Evolutionary conservation across 1,140 invertebrate species (phyloP).

Genomic region (Fragariocoptes setiger): DNA sequence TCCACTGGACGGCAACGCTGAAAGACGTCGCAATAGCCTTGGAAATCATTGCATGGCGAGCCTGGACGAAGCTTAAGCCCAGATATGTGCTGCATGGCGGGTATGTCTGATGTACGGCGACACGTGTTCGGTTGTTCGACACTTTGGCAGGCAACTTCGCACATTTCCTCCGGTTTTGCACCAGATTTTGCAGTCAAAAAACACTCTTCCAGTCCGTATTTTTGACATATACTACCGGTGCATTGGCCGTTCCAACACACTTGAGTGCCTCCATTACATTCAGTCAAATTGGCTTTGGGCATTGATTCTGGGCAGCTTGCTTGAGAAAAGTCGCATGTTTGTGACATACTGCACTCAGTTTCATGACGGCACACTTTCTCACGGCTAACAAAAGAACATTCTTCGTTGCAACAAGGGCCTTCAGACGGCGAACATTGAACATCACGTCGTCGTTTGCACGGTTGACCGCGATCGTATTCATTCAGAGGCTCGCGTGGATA

Average conservation of each 20-base stretch:
- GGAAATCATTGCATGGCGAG: conserved; percentile 88
- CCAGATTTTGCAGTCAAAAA: conserved; percentile 56
- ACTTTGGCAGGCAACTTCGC: conserved; percentile 78
- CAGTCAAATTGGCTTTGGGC: conserved; percentile 41
- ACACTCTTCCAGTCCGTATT: conserved; percentile 75
- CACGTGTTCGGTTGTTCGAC: conserved; percentile 38
- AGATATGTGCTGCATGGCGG: conserved; percentile 33
- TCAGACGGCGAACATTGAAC: conserved; percentile 58
- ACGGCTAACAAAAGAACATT: conserved; percentile 33
- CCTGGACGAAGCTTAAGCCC: conserved; percentile 65
- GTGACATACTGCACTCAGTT: conserved; percentile 54
- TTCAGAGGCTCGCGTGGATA: conserved; percentile 41
- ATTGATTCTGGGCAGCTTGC: conserved; percentile 38
- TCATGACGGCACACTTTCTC: conserved; percentile 33
- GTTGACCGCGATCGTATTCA: conserved; percentile 31
- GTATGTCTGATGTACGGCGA: conserved; percentile 45
- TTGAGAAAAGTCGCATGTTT: conserved; percentile 33
- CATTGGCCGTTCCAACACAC: conserved; percentile 80
- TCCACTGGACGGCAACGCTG: conserved; percentile 87
- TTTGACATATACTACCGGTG: conserved; percentile 69
- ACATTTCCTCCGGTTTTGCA: conserved; percentile 43
- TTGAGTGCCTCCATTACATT: conserved; percentile 46
- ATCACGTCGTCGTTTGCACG: conserved; percentile 36
- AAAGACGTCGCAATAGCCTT: conserved; percentile 96
- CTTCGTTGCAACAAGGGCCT: conserved; percentile 66